Evolutionary conservation across 2,797 vertebrate genomes (phyloP).

Genomic region (Petrocephalus schoutedeni): DNA sequence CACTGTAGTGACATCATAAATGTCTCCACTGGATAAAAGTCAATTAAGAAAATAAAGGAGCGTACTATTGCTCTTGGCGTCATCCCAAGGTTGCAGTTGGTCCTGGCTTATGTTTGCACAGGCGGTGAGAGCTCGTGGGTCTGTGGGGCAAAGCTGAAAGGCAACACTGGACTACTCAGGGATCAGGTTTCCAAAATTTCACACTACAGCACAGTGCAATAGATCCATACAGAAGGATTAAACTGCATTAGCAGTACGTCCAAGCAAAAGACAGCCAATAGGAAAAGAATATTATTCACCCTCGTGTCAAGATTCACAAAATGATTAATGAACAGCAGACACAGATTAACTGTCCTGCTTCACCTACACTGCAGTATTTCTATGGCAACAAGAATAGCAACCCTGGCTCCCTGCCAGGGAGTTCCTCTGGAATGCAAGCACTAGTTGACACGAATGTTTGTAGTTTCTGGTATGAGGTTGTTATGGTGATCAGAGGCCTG

Average conservation of each 20-base stretch:
- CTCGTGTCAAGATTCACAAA: background rate
- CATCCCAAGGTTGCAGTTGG: conserved; percentile 60
- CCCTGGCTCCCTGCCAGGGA: conserved; percentile 54
- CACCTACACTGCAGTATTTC: conserved; percentile 50
- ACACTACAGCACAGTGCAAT: background rate
- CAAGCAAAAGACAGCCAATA: background rate
- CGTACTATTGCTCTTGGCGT: conserved; percentile 57
- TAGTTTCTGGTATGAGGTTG: conserved; percentile 63
- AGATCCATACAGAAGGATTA: background rate
- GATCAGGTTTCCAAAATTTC: conserved; percentile 3
- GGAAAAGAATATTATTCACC: background rate
- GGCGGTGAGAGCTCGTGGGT: conserved; percentile 39
- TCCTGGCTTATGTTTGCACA: conserved; percentile 61
- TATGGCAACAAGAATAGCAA: conserved; percentile 62
- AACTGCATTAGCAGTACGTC: background rate
- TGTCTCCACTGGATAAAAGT: conserved; percentile 13
- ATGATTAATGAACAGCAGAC: background rate
- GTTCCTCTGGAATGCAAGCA: conserved; percentile 59
- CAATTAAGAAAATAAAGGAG: conserved; percentile 22
- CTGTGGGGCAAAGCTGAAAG: conserved; percentile 9
- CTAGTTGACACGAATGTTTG: conserved; percentile 61
- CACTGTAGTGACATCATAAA: conserved; percentile 13
- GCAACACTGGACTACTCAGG: background rate
- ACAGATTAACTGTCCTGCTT: background rate
- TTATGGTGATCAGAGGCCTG: conserved; percentile 53